A percentile compares a stretch with the other conserved stretches of the same genome.
These are phyloP conservation scores for Solenopsis fugax DNA, from an alignment of 1,140 invertebrate species.

Conservation along the genomic window DNA sequence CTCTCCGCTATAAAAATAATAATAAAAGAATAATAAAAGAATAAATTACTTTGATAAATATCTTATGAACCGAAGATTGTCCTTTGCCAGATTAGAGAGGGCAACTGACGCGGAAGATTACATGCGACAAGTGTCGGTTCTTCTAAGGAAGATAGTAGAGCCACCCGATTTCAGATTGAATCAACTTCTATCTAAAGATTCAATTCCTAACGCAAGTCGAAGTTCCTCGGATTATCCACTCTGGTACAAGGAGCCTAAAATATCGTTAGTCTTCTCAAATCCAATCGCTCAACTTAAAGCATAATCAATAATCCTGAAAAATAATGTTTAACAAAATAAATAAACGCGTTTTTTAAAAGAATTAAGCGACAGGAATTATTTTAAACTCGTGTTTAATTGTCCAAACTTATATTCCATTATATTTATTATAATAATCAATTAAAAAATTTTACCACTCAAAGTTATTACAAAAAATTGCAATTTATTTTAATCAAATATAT, in stretches of 20 bases:
- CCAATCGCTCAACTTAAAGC: constrained; percentile 12
- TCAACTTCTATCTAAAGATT: constrained; percentile 73
- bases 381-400: too few species aligned
- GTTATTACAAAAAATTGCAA: too few species aligned
- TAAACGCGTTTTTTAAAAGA: too few species aligned
- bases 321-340: too few species aligned
- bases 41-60: not conserved
- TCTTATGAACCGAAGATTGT: not conserved
- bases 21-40: not conserved
- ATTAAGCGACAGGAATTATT: too few species aligned
- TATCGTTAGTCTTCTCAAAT: constrained; percentile 68
- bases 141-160: constrained; percentile 77
- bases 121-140: constrained; percentile 72
- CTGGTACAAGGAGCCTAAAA: constrained; percentile 78
- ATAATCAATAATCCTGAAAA: not conserved
- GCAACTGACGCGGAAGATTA: constrained; percentile 71
- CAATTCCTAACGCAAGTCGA: constrained; percentile 63
- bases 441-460: too few species aligned
- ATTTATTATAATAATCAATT: too few species aligned
- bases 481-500: too few species aligned
- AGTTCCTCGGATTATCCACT: constrained; percentile 70
- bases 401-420: too few species aligned
- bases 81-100: constrained; percentile 70
- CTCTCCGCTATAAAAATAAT: not conserved
- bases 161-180: constrained; percentile 74